Base-by-base conservation (phyloP, 2,113 vertebrate genomes). In the Erinaceus europaeus region DNA sequence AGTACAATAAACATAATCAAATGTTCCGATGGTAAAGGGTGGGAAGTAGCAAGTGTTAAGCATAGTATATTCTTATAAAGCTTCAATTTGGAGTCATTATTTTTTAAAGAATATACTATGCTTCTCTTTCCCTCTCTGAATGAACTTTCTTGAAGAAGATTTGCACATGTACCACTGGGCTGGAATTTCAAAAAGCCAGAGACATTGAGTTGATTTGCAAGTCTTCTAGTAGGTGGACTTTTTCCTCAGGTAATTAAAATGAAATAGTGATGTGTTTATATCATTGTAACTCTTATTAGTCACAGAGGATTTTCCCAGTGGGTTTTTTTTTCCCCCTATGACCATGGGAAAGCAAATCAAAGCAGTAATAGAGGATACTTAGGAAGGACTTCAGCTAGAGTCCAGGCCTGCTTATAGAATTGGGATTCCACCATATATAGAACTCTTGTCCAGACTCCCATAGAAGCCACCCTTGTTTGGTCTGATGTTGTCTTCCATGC, bases 11-110 rank as follows among this genome's bases (percentile, higher is more conserved):
- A 25, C 52, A 64, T 25, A 88, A 78, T 32, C 84, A 36, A 77
- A 73, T 69, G 52, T 55, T 55, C 46, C 53, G 29, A 42, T 72
- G 72, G 53, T 73, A 20, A 75, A 62, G 82, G 48, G 80, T 53
- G 67, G 44, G 62, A 15, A 55, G 18, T 20, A 90, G 69, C 25
- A 67, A 93, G 76, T 91, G 62, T 82, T 88, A 76, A 93, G 73
- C 46, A 44, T 68, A 86, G 32, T n/a, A 38, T 74, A 72, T 81
- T 89, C 57, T 29, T 86, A 67, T 40, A 82, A 92, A 87, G 42
- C 48, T 92, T 88, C 46, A 57, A 50, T 90, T 88, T 87, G 77
- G 50, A 80, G n/a, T 77, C 64, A 59, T 61, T 57, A 46, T 78
- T 91, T 77, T 86, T 20, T 73, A 67, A 84, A 91, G 72, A 84